Evolutionary conservation across 37 sponge, comb jelly and placozoan genomes (phyloP), one percentile per base, ranked within the genome.

Genomic region (Tethya wilhelma): DNA sequence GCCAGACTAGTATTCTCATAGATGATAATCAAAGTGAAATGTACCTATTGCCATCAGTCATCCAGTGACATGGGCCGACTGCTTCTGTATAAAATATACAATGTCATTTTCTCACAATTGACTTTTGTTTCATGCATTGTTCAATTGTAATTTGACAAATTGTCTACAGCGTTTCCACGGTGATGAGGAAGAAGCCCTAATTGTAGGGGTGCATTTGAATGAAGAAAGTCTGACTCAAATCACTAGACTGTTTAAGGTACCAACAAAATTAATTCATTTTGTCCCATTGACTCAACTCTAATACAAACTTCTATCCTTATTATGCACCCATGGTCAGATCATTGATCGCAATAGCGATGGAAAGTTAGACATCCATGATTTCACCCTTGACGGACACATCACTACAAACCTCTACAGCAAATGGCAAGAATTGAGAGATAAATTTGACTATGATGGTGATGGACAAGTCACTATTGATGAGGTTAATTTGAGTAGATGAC

Each of bases 381-480:
- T 82, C 55, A 43, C 71, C 25, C 41, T 82, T 42, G 49, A 60
- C 23, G 57, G 62, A 9, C 45, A 36, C 3, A 1, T 31, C 36
- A 32, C 45, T 23, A 82, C 73, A 1, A 33, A 7, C 20, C 65
- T 44, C 37, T 71, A 38, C 38, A 38, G 72, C 29, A 82, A 71
- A 26, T 82, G 82, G 82, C 34, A 25, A 0, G 82, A 82, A 53
- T 59, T 82, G 36, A 59, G 82, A 39, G 74, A 82, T 37, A 71
- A 82, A 55, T 82, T 82, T 82, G 82, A 82, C 62, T 72, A 73
- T 38, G 64, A 82, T 60, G 82, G 82, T 30, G 82, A 82, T 44
- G 82, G 82, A 7, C 31, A 37, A n/a, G 70, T 82, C 38, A 82
- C 82, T 11, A 2, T 82, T 17, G 82, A 82, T 28, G 82, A 82